phyloP scores from a whole-genome alignment of 2,888 invertebrate species.

The Notodromas monacha region DNA sequence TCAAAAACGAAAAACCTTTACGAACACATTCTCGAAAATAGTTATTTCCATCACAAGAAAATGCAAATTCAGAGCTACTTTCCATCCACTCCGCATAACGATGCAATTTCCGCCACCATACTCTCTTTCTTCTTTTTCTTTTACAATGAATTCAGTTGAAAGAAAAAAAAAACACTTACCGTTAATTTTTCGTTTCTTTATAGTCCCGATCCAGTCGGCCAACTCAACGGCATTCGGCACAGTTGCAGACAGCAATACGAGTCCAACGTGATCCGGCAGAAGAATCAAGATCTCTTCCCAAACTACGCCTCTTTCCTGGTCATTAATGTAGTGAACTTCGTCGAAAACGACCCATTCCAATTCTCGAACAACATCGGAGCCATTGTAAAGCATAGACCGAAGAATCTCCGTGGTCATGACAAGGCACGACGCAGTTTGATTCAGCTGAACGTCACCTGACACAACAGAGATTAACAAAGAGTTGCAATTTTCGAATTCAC shows the following conservation, averaged over 20 bases:
- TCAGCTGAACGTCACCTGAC: constrained; percentile 70
- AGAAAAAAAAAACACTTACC: too few species aligned
- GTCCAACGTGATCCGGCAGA: constrained; percentile 66
- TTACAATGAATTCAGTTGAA: too few species aligned
- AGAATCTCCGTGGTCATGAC: constrained; percentile 99
- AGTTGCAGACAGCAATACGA: constrained; percentile 88
- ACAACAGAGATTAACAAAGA: too few species aligned
- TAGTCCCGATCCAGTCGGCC: constrained; percentile 68
- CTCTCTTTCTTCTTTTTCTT: too few species aligned
- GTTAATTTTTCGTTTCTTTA: constrained; percentile 48
- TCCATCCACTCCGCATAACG: too few species aligned
- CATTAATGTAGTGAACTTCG: constrained; percentile 96
- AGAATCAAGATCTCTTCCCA: constrained; percentile 97
- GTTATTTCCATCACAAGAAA: too few species aligned
- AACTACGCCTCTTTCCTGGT: constrained; percentile 81
- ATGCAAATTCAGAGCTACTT: too few species aligned
- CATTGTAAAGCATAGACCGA: constrained; percentile 71
- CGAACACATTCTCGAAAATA: too few species aligned
- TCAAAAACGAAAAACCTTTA: too few species aligned
- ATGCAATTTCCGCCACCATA: too few species aligned
- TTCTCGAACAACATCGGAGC: constrained; percentile 75
- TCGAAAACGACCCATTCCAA: constrained; percentile 96
- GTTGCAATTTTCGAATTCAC: too few species aligned
- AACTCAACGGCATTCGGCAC: constrained; percentile 88
- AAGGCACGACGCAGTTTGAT: constrained; percentile 64